Percentiles rank a stretch among this genome's conserved stretches.
These are phyloP conservation scores for Physella acuta DNA, from an alignment of 1,140 invertebrate genomes.

Conservation along the genomic window DNA sequence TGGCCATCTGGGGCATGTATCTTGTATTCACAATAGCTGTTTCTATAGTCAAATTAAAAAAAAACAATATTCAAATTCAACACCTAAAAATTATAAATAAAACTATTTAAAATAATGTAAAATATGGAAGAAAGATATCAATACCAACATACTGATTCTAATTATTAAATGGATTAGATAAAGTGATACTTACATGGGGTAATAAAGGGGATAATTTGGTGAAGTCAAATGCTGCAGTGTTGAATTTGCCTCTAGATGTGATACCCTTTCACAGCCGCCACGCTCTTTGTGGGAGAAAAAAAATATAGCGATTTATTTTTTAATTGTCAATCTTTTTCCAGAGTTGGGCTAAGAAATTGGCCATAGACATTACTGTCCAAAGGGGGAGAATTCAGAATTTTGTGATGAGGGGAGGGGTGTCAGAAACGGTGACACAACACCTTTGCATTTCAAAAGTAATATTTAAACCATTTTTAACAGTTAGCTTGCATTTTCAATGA, in stretches of 20 bases:
- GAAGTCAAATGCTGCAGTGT: conserved; percentile 22
- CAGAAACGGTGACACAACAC: no score
- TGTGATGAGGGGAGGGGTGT: no score
- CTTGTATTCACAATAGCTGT: conserved; percentile 29
- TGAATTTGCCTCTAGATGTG: conserved; percentile 14
- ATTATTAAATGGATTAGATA: no score
- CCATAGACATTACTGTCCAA: no score
- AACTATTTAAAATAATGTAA: not conserved
- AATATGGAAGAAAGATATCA: no score
- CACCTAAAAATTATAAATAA: not conserved
- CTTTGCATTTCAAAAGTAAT: no score
- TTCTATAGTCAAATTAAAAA: conserved; percentile 8
- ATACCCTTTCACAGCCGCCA: conserved; percentile 16
- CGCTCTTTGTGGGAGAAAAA: no score
- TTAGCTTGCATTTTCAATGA: no score
- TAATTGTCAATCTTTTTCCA: not conserved
- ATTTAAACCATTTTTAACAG: no score
- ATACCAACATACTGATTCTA: no score
- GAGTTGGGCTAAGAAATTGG: not conserved
- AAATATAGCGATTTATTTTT: no score
- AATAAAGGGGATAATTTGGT: conserved; percentile 29
- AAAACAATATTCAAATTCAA: not conserved
- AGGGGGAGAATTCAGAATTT: no score
- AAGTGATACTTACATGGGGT: conserved; percentile 28
- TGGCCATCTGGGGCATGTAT: conserved; percentile 21